These are phyloP conservation scores for Heterodera filipjevi DNA, from an alignment of 2,888 invertebrate genomes.

Conservation along the genomic window DNA sequence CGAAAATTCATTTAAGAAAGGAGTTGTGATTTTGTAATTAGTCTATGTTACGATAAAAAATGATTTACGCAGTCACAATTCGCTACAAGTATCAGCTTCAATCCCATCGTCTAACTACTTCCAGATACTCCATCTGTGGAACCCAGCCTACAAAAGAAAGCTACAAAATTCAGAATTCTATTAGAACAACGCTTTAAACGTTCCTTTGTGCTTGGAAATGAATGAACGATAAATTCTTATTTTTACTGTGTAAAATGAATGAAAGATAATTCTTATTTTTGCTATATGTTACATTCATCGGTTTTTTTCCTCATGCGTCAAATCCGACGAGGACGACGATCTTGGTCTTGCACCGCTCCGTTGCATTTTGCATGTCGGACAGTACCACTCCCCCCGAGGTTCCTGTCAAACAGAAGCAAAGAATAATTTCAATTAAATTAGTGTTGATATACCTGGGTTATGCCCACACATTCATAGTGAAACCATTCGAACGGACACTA, in stretches of 20 bases:
- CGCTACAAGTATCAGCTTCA: too few species aligned
- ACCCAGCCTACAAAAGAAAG: not conserved
- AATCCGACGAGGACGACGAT: constrained; percentile 3
- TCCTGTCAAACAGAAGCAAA: constrained; percentile 28
- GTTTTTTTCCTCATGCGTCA: not conserved
- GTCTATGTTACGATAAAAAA: too few species aligned
- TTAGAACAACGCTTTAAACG: constrained; percentile 79
- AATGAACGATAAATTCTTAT: not conserved
- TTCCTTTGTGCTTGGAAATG: constrained; percentile 83
- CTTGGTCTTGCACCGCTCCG: constrained; percentile 9
- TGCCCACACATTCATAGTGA: constrained; percentile 45
- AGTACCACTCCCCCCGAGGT: constrained; percentile 68
- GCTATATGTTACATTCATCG: not conserved
- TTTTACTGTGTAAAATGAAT: constrained; percentile 7
- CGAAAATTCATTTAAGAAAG: too few species aligned
- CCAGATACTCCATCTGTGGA: not conserved
- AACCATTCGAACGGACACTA: constrained; percentile 69
- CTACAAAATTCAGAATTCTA: constrained; percentile 73
- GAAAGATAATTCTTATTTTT: too few species aligned
- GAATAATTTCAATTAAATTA: not conserved
- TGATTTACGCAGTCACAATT: too few species aligned
- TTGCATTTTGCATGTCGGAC: constrained; percentile 65
- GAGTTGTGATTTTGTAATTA: too few species aligned
- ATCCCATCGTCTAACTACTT: too few species aligned
- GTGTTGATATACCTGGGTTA: constrained; percentile 27